Percentiles rank a stretch among this genome's conserved stretches.
Evolutionary conservation across 2,888 invertebrate species (phyloP).

Genomic region (Melipona beecheii): DNA sequence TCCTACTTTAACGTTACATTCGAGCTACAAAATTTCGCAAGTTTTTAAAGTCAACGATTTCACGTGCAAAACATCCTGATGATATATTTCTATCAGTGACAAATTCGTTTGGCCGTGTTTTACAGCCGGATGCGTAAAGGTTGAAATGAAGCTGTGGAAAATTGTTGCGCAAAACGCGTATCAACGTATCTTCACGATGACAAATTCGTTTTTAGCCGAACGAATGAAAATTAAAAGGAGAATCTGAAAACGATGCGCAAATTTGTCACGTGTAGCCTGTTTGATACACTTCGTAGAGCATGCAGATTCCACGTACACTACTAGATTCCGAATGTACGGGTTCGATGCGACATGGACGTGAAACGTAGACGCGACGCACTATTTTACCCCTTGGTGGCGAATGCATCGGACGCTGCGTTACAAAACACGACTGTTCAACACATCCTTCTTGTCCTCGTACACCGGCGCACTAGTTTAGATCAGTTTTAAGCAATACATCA

Average conservation of each 20-base stretch:
- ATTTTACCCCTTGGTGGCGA: conserved; percentile 59
- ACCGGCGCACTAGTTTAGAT: conserved; percentile 10
- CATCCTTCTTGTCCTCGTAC: conserved; percentile 51
- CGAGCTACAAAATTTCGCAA: too few species aligned
- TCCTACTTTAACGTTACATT: too few species aligned
- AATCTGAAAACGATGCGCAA: conserved; percentile 3
- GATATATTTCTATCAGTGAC: not conserved
- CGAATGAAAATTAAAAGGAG: not conserved
- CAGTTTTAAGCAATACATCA: conserved; percentile 22
- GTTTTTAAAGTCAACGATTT: too few species aligned
- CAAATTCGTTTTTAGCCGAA: not conserved
- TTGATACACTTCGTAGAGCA: conserved; percentile 14
- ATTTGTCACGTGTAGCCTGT: conserved; percentile 23
- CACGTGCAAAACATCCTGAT: too few species aligned
- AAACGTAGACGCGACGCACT: conserved; percentile 37
- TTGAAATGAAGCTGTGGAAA: too few species aligned
- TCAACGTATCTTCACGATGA: not conserved
- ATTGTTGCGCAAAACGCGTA: not conserved
- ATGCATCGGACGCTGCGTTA: conserved; percentile 59
- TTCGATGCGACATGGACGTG: conserved; percentile 8
- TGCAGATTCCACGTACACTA: not conserved
- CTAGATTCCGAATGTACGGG: conserved; percentile 11
- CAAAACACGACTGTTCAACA: conserved; percentile 54
- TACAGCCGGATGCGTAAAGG: too few species aligned
- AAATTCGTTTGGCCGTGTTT: not conserved